A percentile compares a stretch with the other conserved stretches of the same genome.
These are phyloP conservation scores for Taenioides sp. DNA, from an alignment of 2,797 vertebrate genomes.

Conservation along the genomic window DNA sequence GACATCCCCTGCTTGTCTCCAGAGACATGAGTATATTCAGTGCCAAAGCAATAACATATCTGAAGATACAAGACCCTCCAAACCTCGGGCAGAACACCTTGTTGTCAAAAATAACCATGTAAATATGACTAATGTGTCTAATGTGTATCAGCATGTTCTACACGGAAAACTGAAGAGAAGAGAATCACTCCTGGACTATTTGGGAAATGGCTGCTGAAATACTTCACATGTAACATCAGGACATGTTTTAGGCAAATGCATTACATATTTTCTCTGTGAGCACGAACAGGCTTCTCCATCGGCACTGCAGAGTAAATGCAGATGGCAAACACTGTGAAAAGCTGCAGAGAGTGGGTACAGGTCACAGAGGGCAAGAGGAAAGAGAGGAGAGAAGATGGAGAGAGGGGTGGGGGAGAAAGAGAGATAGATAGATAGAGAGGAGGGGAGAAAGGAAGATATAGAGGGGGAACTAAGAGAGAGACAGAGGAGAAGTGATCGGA, in stretches of 20 bases:
- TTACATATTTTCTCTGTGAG: slow-evolving; percentile 48
- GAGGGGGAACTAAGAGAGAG: not conserved
- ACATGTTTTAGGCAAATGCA: slow-evolving; percentile 37
- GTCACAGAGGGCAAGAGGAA: slow-evolving; percentile 28
- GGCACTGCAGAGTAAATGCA: slow-evolving; percentile 28
- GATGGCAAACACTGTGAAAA: slow-evolving; percentile 20
- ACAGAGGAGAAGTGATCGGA: slow-evolving; percentile 29
- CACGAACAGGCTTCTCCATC: slow-evolving; percentile 43
- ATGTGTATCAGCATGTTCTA: not conserved
- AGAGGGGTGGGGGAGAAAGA: not conserved
- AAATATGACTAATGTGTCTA: not conserved
- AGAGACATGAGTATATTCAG: too few relatives aligned
- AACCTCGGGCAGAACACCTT: not conserved
- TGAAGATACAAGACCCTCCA: too few relatives aligned
- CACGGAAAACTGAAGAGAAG: slow-evolving; percentile 36
- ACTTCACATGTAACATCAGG: not conserved
- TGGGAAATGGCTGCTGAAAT: slow-evolving; percentile 23
- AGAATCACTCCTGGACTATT: slow-evolving; percentile 65
- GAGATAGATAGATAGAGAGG: too few relatives aligned
- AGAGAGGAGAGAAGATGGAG: not conserved
- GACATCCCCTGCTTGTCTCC: too few relatives aligned
- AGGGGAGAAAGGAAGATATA: not conserved
- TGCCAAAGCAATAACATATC: too few relatives aligned
- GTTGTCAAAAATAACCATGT: not conserved
- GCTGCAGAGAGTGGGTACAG: slow-evolving; percentile 19